phyloP scores from a whole-genome alignment of 2,797 vertebrate genomes.

The Sebastes cheni region DNA sequence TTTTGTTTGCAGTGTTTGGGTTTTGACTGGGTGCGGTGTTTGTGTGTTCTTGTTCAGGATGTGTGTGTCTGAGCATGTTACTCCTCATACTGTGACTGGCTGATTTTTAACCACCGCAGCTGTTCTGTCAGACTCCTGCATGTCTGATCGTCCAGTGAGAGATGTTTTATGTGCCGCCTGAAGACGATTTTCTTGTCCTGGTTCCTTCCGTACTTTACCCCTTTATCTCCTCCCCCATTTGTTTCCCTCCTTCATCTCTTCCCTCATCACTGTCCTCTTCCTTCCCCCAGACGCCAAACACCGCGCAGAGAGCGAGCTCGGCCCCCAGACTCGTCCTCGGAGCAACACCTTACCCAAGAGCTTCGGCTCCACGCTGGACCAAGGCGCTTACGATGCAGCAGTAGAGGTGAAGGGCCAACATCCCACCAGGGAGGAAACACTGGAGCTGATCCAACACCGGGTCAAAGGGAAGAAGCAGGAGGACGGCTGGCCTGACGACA shows the following conservation, averaged over 20 bases:
- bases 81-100: slow-evolving; percentile 8
- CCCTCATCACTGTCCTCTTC: not conserved
- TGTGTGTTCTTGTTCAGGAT: not conserved
- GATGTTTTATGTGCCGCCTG: not conserved
- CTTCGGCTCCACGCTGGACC: slow-evolving; percentile 95
- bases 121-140: slow-evolving; percentile 26
- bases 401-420: slow-evolving; percentile 78
- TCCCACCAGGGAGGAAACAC: slow-evolving; percentile 89
- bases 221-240: not conserved
- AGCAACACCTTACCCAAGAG: slow-evolving; percentile 99
- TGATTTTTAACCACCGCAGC: slow-evolving; percentile 8
- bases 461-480: slow-evolving; percentile 91
- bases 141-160: slow-evolving; percentile 11
- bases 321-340: slow-evolving; percentile 90
- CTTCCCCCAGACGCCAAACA: slow-evolving; percentile 90
- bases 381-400: slow-evolving; percentile 80
- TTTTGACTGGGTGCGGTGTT: not conserved
- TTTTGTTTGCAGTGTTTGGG: slow-evolving; percentile 22
- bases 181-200: not conserved
- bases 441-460: slow-evolving; percentile 91
- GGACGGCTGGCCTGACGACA: slow-evolving; percentile 93
- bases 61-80: slow-evolving; percentile 12
- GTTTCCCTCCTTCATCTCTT: not conserved
- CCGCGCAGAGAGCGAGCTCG: slow-evolving; percentile 90
- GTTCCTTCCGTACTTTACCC: not conserved